A percentile compares a stretch with the other conserved stretches of the same genome.
Conservation (phyloP, 2,797 vertebrate species). For the Thaleichthys pacificus region DNA sequence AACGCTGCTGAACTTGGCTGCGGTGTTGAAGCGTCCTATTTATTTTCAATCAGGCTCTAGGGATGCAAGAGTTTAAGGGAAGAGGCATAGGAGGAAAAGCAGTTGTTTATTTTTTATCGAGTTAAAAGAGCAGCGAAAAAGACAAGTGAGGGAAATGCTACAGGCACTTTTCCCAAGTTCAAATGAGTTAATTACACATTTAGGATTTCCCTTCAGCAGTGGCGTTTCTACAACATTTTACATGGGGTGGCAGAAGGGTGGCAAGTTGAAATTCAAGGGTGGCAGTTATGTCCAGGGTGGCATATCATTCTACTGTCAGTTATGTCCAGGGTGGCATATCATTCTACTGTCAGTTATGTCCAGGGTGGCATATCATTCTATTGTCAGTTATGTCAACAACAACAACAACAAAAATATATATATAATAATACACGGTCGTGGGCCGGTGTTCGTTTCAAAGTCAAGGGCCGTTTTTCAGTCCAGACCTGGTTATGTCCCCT, state of each 20-base stretch:
- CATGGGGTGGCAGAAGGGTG: not conserved
- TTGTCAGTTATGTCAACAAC: not conserved
- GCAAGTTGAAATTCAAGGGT: too few relatives aligned
- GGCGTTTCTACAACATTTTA: too few relatives aligned
- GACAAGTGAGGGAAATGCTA: not conserved
- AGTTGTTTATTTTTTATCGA: not conserved
- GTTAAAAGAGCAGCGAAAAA: not conserved
- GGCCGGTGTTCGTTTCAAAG: too few relatives aligned
- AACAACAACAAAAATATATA: not conserved
- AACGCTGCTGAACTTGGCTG: constrained; percentile 1
- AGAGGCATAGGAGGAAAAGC: not conserved
- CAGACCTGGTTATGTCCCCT: not conserved
- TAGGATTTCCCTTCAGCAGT: not conserved
- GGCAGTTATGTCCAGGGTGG: too few relatives aligned
- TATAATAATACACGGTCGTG: not conserved
- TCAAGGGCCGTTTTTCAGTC: too few relatives aligned
- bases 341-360: too few relatives aligned
- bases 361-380: not conserved
- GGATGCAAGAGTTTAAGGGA: constrained; percentile 19
- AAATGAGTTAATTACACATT: constrained; percentile 22
- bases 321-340: not conserved
- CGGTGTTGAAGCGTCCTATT: constrained; percentile 11
- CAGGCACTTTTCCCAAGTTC: constrained; percentile 10
- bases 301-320: not conserved
- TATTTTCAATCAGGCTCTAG: constrained; percentile 14